These are phyloP conservation scores for Corythornis madagascariensis DNA, from an alignment of 2,113 vertebrate species.

Conservation along the genomic window DNA sequence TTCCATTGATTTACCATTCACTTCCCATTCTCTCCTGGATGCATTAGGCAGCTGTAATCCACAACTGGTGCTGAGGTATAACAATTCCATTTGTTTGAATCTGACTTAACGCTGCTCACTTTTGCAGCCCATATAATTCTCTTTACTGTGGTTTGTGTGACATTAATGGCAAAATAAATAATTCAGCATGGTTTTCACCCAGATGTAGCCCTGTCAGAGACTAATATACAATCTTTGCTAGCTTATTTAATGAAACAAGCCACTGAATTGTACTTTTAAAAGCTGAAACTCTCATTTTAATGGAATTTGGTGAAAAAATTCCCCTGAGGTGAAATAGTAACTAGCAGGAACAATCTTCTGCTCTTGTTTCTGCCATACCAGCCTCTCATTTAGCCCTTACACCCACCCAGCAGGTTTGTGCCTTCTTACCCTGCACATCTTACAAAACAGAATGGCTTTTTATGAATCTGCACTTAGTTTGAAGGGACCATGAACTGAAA, in stretches of 20 bases:
- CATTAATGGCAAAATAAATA: conserved; percentile 71
- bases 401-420: neutral
- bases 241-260: conserved; percentile 49
- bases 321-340: neutral
- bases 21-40: conserved; percentile 35
- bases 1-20: conserved; percentile 56
- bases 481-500: neutral
- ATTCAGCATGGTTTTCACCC: conserved; percentile 48
- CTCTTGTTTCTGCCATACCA: neutral
- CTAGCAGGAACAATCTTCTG: neutral
- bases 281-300: conserved; percentile 10
- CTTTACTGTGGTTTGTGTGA: conserved; percentile 1
- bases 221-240: conserved; percentile 26
- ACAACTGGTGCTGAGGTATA: neutral
- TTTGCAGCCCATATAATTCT: conserved; percentile 41
- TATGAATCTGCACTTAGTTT: neutral
- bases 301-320: conserved; percentile 9
- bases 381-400: neutral
- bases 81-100: conserved; percentile 36
- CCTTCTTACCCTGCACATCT: neutral
- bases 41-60: conserved; percentile 17
- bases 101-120: neutral
- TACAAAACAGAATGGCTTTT: neutral
- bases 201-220: conserved; percentile 41
- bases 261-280: neutral